A percentile compares a stretch with the other conserved stretches of the same genome.
Evolutionary conservation across 2,888 invertebrate species (phyloP).

Genomic region (Phoenoteleia sp.): DNA sequence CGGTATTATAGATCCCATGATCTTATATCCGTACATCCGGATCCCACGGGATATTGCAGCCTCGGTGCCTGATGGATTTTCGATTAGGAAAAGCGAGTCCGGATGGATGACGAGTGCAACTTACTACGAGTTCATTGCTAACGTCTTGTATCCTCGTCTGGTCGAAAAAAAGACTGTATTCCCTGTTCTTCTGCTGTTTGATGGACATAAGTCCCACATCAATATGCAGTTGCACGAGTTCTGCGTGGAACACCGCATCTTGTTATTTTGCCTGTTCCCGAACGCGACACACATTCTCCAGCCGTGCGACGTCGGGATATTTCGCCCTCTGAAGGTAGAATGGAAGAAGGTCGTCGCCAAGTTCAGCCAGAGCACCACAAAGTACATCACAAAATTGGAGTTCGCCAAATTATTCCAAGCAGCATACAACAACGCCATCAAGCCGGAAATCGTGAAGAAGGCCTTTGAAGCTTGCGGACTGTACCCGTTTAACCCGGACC

Average conservation of each 20-base stretch:
- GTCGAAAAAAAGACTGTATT: constrained; percentile 73
- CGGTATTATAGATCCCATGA: constrained; percentile 17
- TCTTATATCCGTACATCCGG: constrained; percentile 54
- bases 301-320: constrained; percentile 77
- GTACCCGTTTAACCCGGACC: constrained; percentile 42
- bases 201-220: constrained; percentile 79
- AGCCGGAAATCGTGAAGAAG: constrained; percentile 28
- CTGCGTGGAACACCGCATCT: constrained; percentile 76
- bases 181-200: constrained; percentile 76
- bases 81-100: constrained; percentile 78
- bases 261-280: constrained; percentile 75
- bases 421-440: constrained; percentile 35
- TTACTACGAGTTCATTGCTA: constrained; percentile 82
- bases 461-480: constrained; percentile 44
- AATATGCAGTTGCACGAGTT: constrained; percentile 75
- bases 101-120: constrained; percentile 82
- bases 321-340: constrained; percentile 77
- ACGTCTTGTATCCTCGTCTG: constrained; percentile 79
- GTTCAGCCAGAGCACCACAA: constrained; percentile 63
- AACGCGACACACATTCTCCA: constrained; percentile 76
- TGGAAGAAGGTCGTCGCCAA: constrained; percentile 76
- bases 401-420: constrained; percentile 76
- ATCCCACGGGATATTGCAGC: constrained; percentile 72
- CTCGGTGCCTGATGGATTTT: constrained; percentile 73
- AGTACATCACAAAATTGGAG: constrained; percentile 76